A percentile compares a stretch with the other conserved stretches of the same genome.
Conservation (phyloP, 2,113 vertebrate genomes). For the Plestiodon gilberti region DNA sequence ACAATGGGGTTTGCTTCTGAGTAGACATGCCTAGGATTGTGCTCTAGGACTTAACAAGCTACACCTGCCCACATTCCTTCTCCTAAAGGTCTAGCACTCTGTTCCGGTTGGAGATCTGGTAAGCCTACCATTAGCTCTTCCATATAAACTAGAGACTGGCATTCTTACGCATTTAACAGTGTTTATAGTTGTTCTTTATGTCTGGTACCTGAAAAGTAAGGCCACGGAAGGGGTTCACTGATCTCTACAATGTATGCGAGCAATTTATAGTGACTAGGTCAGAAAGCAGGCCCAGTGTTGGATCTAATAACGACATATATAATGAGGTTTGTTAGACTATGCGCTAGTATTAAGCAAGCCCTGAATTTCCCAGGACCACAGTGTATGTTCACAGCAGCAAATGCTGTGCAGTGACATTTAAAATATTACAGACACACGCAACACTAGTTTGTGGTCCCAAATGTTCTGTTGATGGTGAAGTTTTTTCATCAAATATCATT, state of each 20-base stretch:
- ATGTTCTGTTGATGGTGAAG: constrained; percentile 41
- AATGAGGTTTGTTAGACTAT: background rate
- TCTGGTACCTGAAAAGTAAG: accelerated
- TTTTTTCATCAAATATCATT: background rate
- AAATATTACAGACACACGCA: constrained; percentile 1
- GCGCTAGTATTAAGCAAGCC: constrained; percentile 24
- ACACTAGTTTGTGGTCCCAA: constrained; percentile 15
- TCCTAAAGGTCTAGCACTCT: too few species aligned
- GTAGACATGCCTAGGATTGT: too few species aligned
- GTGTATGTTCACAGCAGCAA: background rate
- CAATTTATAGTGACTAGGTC: too few species aligned
- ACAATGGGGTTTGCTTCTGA: too few species aligned
- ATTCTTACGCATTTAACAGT: background rate
- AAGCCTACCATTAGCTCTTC: too few species aligned
- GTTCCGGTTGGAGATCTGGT: too few species aligned
- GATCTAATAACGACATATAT: background rate
- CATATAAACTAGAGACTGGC: background rate
- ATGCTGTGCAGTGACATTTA: constrained; percentile 34
- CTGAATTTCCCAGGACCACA: background rate
- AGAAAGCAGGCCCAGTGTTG: background rate
- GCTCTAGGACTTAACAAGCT: too few species aligned
- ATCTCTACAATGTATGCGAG: background rate
- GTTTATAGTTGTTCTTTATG: background rate
- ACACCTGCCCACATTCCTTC: too few species aligned
- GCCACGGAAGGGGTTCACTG: background rate